Percentiles rank a stretch among this genome's conserved stretches.
phyloP scores from a whole-genome alignment of 2,888 invertebrate species.

The Amphipyra tragopoginis region DNA sequence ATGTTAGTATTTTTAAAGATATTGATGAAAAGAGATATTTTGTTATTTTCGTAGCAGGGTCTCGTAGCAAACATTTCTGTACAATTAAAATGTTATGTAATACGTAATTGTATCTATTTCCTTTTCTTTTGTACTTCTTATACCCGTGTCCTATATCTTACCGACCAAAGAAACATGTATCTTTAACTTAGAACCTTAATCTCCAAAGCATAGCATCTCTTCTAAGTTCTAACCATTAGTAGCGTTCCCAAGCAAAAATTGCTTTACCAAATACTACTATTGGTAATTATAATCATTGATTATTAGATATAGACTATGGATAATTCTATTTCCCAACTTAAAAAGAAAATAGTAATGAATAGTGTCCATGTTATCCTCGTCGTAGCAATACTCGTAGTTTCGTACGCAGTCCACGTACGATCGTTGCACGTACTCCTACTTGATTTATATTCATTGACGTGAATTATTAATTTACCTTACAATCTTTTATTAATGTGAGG shows the following conservation, averaged over 20 bases:
- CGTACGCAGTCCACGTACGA: slow-evolving; percentile 43
- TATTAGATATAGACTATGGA: no score
- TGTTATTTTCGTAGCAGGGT: slow-evolving; percentile 10
- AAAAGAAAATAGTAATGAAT: slow-evolving; percentile 7
- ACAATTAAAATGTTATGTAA: no score
- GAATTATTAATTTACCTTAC: slow-evolving; percentile 61
- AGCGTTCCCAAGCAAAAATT: no score
- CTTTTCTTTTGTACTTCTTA: no score
- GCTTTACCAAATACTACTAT: no score
- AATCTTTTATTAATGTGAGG: slow-evolving; percentile 56
- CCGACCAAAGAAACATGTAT: no score
- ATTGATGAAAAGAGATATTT: not conserved
- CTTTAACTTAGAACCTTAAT: no score
- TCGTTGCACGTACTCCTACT: slow-evolving; percentile 52
- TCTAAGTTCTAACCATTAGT: no score
- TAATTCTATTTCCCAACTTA: not conserved
- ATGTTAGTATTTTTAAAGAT: not conserved
- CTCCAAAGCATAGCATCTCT: no score
- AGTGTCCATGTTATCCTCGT: slow-evolving; percentile 6
- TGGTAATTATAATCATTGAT: no score
- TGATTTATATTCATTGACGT: slow-evolving; percentile 60
- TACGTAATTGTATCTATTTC: no score
- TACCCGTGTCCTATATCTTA: no score
- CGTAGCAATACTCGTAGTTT: not conserved
- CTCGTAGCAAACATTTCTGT: slow-evolving; percentile 14